Base-by-base conservation (phyloP, 1,140 invertebrate genomes). In the Monochamus saltuarius region DNA sequence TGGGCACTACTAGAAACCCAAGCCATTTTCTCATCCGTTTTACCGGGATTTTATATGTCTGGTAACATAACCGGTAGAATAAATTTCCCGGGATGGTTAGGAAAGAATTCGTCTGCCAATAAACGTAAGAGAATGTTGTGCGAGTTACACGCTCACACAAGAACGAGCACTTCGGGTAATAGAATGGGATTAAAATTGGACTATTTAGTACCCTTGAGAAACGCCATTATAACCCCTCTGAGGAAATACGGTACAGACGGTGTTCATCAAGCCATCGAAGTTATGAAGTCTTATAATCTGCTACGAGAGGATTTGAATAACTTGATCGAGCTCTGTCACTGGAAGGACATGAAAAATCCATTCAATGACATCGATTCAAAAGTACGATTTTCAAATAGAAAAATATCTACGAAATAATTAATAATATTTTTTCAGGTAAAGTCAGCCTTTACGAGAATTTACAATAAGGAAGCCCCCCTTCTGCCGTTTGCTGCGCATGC, bases 61-160 rank as follows among this genome's bases (percentile, higher is more conserved):
- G 95, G 97, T 1, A 80, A 87, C 70, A 62, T 75, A 50, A 77
- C 95, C 16, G 78, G 78, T 2, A 83, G 83, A 0, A 90, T 97
- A 8, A 85, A 90, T 68, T 99, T 99, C 78, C 97, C 98, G 4
- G 76, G 83, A 14, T 99, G 96, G 95, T 84, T 99, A 34, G 98
- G 97, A 0, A 95, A 95, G 77, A 94, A 97, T 81, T 98, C 96
- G 0, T 87, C 83, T 51, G 82, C 84, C 50, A 87, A 79, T 63
- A 97, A 97, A 80, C 85, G 91, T 70, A 84, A 90, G 38, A 79
- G 95, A 29, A 78, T 97, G n/a, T 77, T 89, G 11, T 87, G 91
- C 73, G 91, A 95, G 75, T 79, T 97, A 50, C 85, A 89, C 60
- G 81, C 84, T 37, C 95, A 97, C 72, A 90, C 91, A 50, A 80